phyloP scores from a whole-genome alignment of 2,797 vertebrate species.

The Oophaga sylvatica region DNA sequence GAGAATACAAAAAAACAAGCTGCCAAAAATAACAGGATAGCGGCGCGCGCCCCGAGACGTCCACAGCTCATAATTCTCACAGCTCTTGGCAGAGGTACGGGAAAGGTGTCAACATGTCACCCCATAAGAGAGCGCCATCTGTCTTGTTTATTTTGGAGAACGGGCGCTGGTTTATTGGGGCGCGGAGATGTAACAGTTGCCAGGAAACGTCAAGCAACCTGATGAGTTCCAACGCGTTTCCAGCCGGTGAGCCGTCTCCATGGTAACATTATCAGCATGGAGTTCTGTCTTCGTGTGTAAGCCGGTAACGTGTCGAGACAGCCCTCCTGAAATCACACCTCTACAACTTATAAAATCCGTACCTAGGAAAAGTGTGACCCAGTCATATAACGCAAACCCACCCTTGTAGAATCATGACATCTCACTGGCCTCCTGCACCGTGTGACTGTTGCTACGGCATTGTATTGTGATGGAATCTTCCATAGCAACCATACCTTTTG shows the following conservation, averaged over 20 bases:
- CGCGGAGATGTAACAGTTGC: slow-evolving; percentile 3
- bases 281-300: background rate
- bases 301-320: slow-evolving; percentile 1
- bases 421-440: no score
- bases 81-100: slow-evolving; percentile 11
- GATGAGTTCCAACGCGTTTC: slow-evolving; percentile 7
- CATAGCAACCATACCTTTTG: no score
- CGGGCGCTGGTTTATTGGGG: background rate
- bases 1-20: slow-evolving; percentile 13
- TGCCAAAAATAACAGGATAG: slow-evolving; percentile 51
- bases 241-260: background rate
- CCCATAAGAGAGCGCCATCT: slow-evolving; percentile 41
- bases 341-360: no score
- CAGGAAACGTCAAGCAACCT: background rate
- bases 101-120: slow-evolving; percentile 19
- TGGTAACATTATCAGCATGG: slow-evolving; percentile 19
- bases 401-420: no score
- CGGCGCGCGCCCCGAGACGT: slow-evolving; percentile 57
- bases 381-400: no score
- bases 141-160: slow-evolving; percentile 37
- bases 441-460: no score
- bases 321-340: background rate
- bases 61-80: slow-evolving; percentile 20
- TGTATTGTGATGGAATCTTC: no score
- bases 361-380: no score